Percentiles rank a stretch among this genome's conserved stretches.
Evolutionary conservation across 2,797 vertebrate species (phyloP).

Genomic region (Triplophysa yarkandensis): DNA sequence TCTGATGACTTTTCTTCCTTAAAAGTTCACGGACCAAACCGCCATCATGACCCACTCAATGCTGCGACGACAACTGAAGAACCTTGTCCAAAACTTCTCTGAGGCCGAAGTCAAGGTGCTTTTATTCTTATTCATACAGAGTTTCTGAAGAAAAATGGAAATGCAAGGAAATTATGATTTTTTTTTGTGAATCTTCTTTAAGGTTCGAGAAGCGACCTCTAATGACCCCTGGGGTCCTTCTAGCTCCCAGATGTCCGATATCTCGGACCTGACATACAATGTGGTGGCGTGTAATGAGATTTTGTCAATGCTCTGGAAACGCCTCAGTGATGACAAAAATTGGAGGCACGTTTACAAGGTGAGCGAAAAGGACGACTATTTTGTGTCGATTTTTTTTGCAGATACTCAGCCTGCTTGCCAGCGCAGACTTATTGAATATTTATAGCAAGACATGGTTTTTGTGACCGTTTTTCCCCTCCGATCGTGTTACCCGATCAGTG

Average conservation of each 20-base stretch:
- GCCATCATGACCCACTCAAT: slow-evolving; percentile 95
- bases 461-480: background rate
- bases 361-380: background rate
- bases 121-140: background rate
- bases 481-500: slow-evolving; percentile 19
- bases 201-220: slow-evolving; percentile 93
- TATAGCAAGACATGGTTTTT: slow-evolving; percentile 35
- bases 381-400: background rate
- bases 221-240: slow-evolving; percentile 98
- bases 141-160: background rate
- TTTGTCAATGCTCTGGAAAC: slow-evolving; percentile 98
- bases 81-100: slow-evolving; percentile 98
- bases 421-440: slow-evolving; percentile 36
- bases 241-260: slow-evolving; percentile 94
- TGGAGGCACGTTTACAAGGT: slow-evolving; percentile 98
- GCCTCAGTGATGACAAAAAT: slow-evolving; percentile 95
- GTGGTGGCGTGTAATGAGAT: slow-evolving; percentile 97
- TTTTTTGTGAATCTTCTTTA: slow-evolving; percentile 15
- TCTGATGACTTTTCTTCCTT: slow-evolving; percentile 46
- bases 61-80: slow-evolving; percentile 94
- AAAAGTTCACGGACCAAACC: slow-evolving; percentile 50
- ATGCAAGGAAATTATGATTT: too few species aligned
- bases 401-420: background rate
- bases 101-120: slow-evolving; percentile 97
- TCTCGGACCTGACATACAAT: slow-evolving; percentile 96